phyloP scores from a whole-genome alignment of 1,140 invertebrate genomes.

The Trypoxylus dichotomus region DNA sequence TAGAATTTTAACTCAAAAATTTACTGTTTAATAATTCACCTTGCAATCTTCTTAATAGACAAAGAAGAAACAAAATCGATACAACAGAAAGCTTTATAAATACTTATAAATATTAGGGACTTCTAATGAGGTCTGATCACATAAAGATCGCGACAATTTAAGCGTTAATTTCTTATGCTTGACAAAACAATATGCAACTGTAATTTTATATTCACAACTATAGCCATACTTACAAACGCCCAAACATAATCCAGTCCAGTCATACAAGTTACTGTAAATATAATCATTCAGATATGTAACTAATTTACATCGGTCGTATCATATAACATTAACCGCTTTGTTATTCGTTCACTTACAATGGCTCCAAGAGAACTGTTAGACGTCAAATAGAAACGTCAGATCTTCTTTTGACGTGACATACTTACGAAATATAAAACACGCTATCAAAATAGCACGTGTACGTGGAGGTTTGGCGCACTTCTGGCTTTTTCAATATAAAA shows the following conservation, averaged over 20 bases:
- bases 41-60: too few species aligned
- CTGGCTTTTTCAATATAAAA: neutral
- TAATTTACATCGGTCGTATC: neutral
- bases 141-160: too few species aligned
- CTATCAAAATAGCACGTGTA: constrained; percentile 19
- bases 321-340: neutral
- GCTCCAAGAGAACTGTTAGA: neutral
- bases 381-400: neutral
- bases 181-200: neutral
- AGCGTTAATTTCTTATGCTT: too few species aligned
- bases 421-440: constrained; percentile 8
- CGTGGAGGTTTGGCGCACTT: neutral
- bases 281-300: neutral
- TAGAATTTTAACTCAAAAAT: too few species aligned
- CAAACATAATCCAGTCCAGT: neutral
- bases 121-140: too few species aligned
- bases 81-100: too few species aligned
- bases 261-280: neutral
- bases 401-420: neutral
- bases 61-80: too few species aligned
- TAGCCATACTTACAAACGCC: neutral
- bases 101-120: too few species aligned
- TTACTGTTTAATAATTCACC: too few species aligned
- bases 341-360: neutral
- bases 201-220: neutral